phyloP scores from a whole-genome alignment of 2,888 invertebrate genomes.

The Anaspis maculata region DNA sequence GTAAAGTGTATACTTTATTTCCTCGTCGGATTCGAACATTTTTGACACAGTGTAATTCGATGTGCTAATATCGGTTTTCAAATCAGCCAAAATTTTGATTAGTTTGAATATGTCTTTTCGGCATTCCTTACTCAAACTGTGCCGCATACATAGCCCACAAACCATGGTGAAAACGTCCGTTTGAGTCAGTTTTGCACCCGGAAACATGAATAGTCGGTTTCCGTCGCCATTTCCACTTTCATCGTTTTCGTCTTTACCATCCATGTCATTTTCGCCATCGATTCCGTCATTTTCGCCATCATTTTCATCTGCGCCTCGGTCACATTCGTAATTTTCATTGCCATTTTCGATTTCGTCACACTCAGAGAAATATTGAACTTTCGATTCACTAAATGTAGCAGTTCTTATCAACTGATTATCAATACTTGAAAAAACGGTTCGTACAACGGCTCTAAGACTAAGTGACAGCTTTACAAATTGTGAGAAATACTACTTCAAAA shows the following conservation, averaged over 20 bases:
- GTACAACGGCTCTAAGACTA: too few relatives aligned
- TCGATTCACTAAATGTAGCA: too few relatives aligned
- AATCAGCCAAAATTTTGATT: not conserved
- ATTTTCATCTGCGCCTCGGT: slow-evolving; percentile 10
- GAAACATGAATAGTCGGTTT: too few relatives aligned
- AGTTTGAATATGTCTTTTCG: not conserved
- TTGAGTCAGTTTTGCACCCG: not conserved
- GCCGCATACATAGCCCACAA: not conserved
- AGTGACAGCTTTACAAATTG: too few relatives aligned
- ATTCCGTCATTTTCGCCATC: slow-evolving; percentile 8
- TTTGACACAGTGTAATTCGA: not conserved
- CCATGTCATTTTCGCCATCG: slow-evolving; percentile 8
- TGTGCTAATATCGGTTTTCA: not conserved
- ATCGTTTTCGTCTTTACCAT: not conserved
- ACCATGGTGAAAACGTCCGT: not conserved
- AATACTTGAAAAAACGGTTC: too few relatives aligned
- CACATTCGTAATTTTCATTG: slow-evolving; percentile 8
- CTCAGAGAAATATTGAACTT: too few relatives aligned
- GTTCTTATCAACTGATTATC: too few relatives aligned
- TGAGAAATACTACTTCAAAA: too few relatives aligned
- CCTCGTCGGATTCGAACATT: not conserved
- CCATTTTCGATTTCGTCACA: slow-evolving; percentile 7
- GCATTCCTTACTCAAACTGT: not conserved
- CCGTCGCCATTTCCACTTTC: slow-evolving; percentile 3
- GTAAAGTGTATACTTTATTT: not conserved